phyloP scores from a whole-genome alignment of 1,140 invertebrate genomes.

The Atopsyche davidsoni region DNA sequence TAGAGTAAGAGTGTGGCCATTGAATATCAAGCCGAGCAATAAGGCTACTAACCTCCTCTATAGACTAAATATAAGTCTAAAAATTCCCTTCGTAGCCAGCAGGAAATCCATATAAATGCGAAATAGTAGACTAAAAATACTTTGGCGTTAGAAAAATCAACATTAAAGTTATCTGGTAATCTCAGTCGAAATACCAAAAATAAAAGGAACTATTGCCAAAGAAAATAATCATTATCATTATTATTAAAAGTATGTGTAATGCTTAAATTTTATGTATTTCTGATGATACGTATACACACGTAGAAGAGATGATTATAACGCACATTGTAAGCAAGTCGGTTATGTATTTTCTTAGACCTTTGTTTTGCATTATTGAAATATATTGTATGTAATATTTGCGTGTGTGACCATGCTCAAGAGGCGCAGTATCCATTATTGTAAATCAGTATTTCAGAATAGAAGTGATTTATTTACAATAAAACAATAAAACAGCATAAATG shows the following conservation, averaged over 20 bases:
- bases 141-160: too few relatives aligned
- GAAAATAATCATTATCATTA: background rate
- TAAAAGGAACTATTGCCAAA: background rate
- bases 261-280: background rate
- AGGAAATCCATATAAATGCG: too few relatives aligned
- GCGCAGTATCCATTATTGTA: slow-evolving; percentile 19
- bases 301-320: background rate
- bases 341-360: background rate
- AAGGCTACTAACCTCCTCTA: too few relatives aligned
- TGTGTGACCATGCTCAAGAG: slow-evolving; percentile 17
- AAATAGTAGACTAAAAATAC: too few relatives aligned
- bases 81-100: too few relatives aligned
- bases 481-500: too few relatives aligned
- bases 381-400: slow-evolving; percentile 5
- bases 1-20: too few relatives aligned
- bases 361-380: background rate
- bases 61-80: too few relatives aligned
- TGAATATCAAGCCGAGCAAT: too few relatives aligned
- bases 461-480: slow-evolving; percentile 25
- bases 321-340: background rate
- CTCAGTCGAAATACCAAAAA: too few relatives aligned
- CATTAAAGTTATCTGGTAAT: too few relatives aligned
- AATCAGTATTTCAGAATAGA: slow-evolving; percentile 23
- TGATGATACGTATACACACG: background rate
- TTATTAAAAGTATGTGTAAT: background rate